Base-by-base conservation (phyloP, 2,797 vertebrate species). In the Menidia menidia region DNA sequence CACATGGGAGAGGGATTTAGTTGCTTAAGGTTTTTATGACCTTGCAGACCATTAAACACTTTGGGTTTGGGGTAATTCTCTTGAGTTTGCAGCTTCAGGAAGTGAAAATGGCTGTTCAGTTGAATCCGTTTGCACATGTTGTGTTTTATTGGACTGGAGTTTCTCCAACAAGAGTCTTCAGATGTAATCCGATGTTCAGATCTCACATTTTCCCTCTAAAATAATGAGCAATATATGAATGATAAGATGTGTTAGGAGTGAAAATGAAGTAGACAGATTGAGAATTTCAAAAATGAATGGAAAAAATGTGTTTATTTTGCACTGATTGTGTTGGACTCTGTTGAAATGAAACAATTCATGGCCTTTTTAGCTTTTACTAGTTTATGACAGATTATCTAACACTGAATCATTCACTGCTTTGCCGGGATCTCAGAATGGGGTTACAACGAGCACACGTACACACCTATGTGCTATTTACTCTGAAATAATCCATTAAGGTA, bases 401-500 rank as follows among this genome's bases (percentile, higher is more conserved):
- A 68, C 30, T 66, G 25, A 35, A 35, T 43, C 11, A 54, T 57
- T 69, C 50, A n/a, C 25, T 10, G 31, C 16, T 63, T 52, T 25
- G 25, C 0, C 71, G 52, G 64, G 16, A 47, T 60, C 18, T 67
- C 13, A 57, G 61, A 51, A 73, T 16, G 41, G 33, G 5, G 5
- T 60, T 39, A 13, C 47, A 68, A 30, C 32, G 44, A 45, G 52
- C 42, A 33, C 62, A 65, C 73, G 60, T 25, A 53, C 50, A 72
- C 64, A 67, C 55, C 42, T 47, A 43, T 65, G 42, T 76, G 62
- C 64, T 54, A 70, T 73, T 68, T 75, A 52, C 60, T 13, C 52
- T 39, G 53, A 57, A 72, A 77, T 84, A 79, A 77, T 73, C 60
- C 72, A 75, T 70, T 72, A 65, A 77, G 59, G 71, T 73, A 60